A percentile compares a stretch with the other conserved stretches of the same genome.
Conservation (phyloP, 2,797 vertebrate species). For the Ctenochaetus hawaiiensis region DNA sequence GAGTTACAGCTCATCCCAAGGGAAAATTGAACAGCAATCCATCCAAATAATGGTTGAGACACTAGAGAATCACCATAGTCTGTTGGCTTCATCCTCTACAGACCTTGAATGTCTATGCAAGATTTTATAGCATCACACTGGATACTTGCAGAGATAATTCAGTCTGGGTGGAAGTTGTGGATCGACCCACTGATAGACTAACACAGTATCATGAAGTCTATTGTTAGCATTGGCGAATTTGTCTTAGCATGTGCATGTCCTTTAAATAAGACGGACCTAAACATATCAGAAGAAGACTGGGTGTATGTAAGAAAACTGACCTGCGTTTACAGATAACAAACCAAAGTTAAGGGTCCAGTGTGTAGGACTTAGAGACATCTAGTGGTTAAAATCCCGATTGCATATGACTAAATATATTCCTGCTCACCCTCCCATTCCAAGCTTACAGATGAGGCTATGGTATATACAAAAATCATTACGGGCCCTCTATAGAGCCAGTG, state of each 20-base stretch:
- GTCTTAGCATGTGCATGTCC: slow-evolving; percentile 5
- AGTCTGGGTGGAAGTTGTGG: not conserved
- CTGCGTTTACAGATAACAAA: not conserved
- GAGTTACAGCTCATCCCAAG: not conserved
- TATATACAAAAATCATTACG: no score
- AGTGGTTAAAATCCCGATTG: no score
- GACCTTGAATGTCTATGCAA: not conserved
- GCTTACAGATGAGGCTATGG: no score
- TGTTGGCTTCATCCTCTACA: not conserved
- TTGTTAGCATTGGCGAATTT: not conserved
- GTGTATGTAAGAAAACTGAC: not conserved
- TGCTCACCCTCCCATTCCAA: no score
- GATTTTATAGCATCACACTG: not conserved
- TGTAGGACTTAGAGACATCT: no score
- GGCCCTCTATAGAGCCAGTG: no score
- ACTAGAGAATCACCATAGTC: not conserved
- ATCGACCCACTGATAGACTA: not conserved
- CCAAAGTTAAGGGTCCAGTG: not conserved
- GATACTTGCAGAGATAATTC: slow-evolving; percentile 1
- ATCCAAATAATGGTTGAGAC: not conserved
- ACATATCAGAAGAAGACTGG: not conserved
- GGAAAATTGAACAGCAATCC: not conserved
- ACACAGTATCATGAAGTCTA: not conserved
- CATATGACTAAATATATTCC: no score
- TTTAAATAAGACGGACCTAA: no score